Evolutionary conservation across 2,797 vertebrate genomes (phyloP), one percentile per base, ranked within the genome.

Genomic region (Semotilus atromaculatus): DNA sequence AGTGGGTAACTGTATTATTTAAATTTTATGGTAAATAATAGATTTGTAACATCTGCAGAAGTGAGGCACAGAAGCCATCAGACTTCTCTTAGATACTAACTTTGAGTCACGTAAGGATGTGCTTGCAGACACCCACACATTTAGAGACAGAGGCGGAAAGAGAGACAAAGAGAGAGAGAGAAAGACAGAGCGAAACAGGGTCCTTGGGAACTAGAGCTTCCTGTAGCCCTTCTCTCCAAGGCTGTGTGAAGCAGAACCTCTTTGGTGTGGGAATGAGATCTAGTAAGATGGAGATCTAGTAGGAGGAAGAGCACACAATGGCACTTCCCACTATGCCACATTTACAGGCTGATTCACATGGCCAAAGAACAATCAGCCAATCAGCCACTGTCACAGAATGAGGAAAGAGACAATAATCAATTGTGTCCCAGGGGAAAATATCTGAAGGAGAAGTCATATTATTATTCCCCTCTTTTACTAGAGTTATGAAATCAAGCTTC

Each of bases 181-280:
- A 87, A 75, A 72, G 81, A 86, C 48, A 74, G 53, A 5, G 84
- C 78, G 88, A 80, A 71, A 70, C 60, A 90, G 91, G 94, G 93
- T 94, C 92, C 94, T 96, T 93, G 84, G 95, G 95, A 90, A 91
- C 94, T 73, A 90, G 86, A 89, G 93, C 96, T 97, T 97, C 95
- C 95, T 95, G 93, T 89, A 92, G 92, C 91, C 93, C 91, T 92
- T 92, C 93, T 93, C 91, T 77, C 86, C 89, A 89, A 87, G 87
- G 87, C 83, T 91, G 91, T 81, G 90, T 89, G 4, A 94, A 94
- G 95, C 95, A 94, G 95, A 94, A 96, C 94, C 96, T 96, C 94
- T 96, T 98, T 98, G 97, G 97, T 97, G 92, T 99, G 98, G 98
- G 98, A 99, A 99, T 97, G 95, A 94, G 95, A 94, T 96, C 96